A percentile compares a stretch with the other conserved stretches of the same genome.
Evolutionary conservation across 1,140 invertebrate genomes (phyloP).

Genomic region (Pseudomyrmex gracilis): DNA sequence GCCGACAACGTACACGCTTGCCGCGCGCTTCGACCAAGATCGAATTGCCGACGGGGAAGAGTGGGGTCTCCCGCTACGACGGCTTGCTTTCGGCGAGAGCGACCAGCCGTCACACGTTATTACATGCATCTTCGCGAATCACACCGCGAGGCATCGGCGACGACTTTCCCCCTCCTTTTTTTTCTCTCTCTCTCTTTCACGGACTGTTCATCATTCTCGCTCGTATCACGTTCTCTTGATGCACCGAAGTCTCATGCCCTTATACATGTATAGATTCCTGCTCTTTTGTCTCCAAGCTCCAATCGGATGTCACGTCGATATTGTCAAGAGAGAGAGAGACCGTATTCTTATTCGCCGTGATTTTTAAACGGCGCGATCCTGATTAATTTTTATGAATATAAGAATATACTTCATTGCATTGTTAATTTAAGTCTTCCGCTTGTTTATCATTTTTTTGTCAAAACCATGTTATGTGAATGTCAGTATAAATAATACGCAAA

Average conservation of each 20-base stretch:
- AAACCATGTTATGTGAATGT: too few species aligned
- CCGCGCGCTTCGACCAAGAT: conserved; percentile 61
- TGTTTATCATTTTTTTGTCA: too few species aligned
- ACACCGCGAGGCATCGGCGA: conserved; percentile 23
- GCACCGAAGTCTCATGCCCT: neutral
- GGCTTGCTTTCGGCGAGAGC: conserved; percentile 69
- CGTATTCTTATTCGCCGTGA: too few species aligned
- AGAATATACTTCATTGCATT: too few species aligned
- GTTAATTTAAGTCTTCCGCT: too few species aligned
- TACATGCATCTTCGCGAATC: conserved; percentile 71
- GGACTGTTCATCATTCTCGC: conserved; percentile 32
- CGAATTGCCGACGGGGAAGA: conserved; percentile 49
- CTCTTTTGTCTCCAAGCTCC: neutral
- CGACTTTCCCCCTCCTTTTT: neutral
- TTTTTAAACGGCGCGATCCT: too few species aligned
- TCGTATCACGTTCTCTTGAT: conserved; percentile 1
- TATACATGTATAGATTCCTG: neutral
- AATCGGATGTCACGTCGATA: neutral
- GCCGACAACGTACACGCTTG: conserved; percentile 42
- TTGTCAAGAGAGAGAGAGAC: too few species aligned
- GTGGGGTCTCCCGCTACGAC: neutral
- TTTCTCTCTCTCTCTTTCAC: neutral
- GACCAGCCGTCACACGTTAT: conserved; percentile 65
- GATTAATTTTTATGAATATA: too few species aligned
- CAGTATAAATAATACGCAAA: too few species aligned